Evolutionary conservation across 2,888 invertebrate species (phyloP).

Genomic region (Lochmaea crataegi): DNA sequence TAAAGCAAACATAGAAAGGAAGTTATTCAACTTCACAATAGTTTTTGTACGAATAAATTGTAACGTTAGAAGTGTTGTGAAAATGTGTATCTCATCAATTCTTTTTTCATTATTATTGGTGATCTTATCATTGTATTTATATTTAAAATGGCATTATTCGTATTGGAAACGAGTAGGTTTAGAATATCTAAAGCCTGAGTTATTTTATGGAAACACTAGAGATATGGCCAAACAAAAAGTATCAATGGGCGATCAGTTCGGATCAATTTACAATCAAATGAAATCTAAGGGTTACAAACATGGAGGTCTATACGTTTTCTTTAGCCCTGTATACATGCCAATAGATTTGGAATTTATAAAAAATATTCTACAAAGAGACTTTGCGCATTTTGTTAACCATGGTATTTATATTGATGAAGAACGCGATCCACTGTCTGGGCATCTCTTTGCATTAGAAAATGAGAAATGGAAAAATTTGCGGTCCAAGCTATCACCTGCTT

Average conservation of each 20-base stretch:
- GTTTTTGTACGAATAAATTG: too few relatives aligned
- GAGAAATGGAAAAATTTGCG: conserved; percentile 63
- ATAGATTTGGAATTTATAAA: conserved; percentile 58
- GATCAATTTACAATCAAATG: conserved; percentile 41
- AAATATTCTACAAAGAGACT: conserved; percentile 59
- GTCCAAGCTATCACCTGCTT: conserved; percentile 58
- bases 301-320: conserved; percentile 51
- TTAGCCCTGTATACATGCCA: conserved; percentile 55
- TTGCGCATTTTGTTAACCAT: conserved; percentile 57
- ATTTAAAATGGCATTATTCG: conserved; percentile 43
- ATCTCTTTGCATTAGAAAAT: conserved; percentile 55
- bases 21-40: too few relatives aligned
- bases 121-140: conserved; percentile 1
- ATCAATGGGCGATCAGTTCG: conserved; percentile 21
- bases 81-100: too few relatives aligned
- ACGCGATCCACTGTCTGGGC: conserved; percentile 55
- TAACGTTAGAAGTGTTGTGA: too few relatives aligned
- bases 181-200: conserved; percentile 38
- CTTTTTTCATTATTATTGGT: too few relatives aligned
- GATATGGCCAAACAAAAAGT: conserved; percentile 14
- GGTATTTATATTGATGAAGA: conserved; percentile 57
- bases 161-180: conserved; percentile 56
- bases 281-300: conserved; percentile 48
- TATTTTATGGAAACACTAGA: conserved; percentile 35
- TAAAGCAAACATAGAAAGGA: too few relatives aligned